These are phyloP conservation scores for Willowsia nigromaculata DNA, from an alignment of 2,888 invertebrate genomes.

Conservation along the genomic window DNA sequence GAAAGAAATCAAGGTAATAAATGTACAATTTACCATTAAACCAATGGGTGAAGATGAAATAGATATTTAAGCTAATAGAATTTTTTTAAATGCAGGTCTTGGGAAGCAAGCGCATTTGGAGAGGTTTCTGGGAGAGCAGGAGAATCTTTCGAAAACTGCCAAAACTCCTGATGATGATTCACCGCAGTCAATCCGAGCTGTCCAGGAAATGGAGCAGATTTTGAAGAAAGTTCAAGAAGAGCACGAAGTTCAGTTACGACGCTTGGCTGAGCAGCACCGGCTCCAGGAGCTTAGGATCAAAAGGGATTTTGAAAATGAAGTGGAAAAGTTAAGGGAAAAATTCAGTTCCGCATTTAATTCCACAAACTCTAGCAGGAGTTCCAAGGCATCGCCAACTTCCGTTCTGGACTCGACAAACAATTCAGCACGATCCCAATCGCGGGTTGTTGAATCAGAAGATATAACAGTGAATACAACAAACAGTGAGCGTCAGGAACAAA, in stretches of 20 bases:
- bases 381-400: constrained; percentile 52
- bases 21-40: neutral
- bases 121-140: constrained; percentile 69
- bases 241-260: constrained; percentile 85
- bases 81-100: neutral
- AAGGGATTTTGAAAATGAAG: constrained; percentile 85
- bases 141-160: neutral
- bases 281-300: constrained; percentile 85
- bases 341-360: constrained; percentile 32
- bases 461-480: neutral
- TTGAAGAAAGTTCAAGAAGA: constrained; percentile 81
- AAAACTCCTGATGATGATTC: neutral
- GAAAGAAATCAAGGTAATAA: neutral
- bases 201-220: neutral
- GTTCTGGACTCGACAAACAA: constrained; percentile 33
- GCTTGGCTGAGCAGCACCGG: constrained; percentile 85
- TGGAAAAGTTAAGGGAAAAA: constrained; percentile 82
- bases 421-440: neutral
- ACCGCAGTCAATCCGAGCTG: neutral
- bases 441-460: neutral
- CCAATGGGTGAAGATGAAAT: neutral
- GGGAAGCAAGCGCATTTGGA: constrained; percentile 66
- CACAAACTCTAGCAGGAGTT: constrained; percentile 21
- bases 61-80: too few species aligned
- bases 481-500: neutral